Evolutionary conservation across 1,140 invertebrate species (phyloP).

Genomic region (Grapholita molesta): DNA sequence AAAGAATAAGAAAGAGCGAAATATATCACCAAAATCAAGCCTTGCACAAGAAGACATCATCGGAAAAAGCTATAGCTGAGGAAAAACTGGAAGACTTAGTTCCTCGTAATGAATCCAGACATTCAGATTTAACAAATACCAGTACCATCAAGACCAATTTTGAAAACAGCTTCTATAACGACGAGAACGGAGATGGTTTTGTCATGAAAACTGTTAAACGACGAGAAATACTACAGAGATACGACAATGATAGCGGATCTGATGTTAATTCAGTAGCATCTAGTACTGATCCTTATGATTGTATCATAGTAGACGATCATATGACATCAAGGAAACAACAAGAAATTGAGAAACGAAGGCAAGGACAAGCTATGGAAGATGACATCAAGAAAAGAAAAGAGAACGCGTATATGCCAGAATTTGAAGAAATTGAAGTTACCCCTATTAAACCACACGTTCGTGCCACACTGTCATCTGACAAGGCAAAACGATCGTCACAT

Average conservation of each 20-base stretch:
- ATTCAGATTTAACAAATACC: conserved; percentile 75
- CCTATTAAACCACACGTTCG: conserved; percentile 74
- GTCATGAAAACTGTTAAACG: conserved; percentile 84
- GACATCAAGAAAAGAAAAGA: conserved; percentile 72
- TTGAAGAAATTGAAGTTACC: conserved; percentile 73
- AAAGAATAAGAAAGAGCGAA: conserved; percentile 63
- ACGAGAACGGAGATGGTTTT: conserved; percentile 80
- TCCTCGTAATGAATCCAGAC: conserved; percentile 69
- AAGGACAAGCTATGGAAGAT: conserved; percentile 54
- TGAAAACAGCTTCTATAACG: conserved; percentile 81
- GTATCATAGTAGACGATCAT: conserved; percentile 86
- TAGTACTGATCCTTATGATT: conserved; percentile 85
- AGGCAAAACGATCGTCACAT: conserved; percentile 60
- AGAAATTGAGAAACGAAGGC: conserved; percentile 74
- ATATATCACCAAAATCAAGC: conserved; percentile 51
- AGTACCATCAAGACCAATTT: conserved; percentile 76
- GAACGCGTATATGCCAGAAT: conserved; percentile 71
- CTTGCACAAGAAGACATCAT: conserved; percentile 69
- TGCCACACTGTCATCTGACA: conserved; percentile 63
- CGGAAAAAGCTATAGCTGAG: conserved; percentile 71
- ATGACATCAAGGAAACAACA: conserved; percentile 80
- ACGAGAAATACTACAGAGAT: conserved; percentile 83
- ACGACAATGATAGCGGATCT: conserved; percentile 80
- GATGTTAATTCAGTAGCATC: conserved; percentile 81
- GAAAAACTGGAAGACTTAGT: conserved; percentile 70